Evolutionary conservation across 2,797 vertebrate genomes (phyloP).

Genomic region (Selene dorsalis): DNA sequence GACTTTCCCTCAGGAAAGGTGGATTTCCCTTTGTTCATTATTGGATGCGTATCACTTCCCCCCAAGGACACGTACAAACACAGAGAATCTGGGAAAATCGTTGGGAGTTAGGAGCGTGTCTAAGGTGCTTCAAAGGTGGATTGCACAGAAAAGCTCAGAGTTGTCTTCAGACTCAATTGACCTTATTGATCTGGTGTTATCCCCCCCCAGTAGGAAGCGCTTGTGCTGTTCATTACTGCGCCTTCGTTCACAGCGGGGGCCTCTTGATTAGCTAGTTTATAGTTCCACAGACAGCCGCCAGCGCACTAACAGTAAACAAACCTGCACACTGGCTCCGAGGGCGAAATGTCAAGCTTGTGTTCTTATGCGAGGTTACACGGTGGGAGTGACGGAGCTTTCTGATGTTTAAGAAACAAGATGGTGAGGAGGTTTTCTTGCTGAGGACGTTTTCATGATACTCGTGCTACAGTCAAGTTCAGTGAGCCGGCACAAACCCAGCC

Average conservation of each 20-base stretch:
- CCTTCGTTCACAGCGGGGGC: not conserved
- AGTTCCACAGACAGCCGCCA: not conserved
- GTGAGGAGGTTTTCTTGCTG: conserved; percentile 1
- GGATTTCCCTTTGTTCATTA: conserved; percentile 29
- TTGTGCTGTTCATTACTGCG: conserved; percentile 47
- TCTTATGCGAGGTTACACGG: not conserved
- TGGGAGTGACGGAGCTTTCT: not conserved
- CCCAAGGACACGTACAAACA: not conserved
- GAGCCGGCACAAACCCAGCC: not conserved
- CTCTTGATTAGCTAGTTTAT: conserved; percentile 34
- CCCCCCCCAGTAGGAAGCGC: conserved; percentile 27
- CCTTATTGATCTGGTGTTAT: conserved; percentile 51
- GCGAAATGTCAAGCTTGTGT: conserved; percentile 34
- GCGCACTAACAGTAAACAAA: conserved; percentile 12
- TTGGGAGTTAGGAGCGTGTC: conserved; percentile 39
- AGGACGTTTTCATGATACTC: not conserved
- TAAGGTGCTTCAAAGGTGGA: conserved; percentile 40
- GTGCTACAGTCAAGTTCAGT: not conserved
- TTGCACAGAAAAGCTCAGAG: conserved; percentile 50
- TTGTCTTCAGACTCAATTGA: conserved; percentile 43
- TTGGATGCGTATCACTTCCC: conserved; percentile 4
- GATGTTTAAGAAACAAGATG: conserved; percentile 12
- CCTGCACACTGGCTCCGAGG: not conserved
- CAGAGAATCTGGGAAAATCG: conserved; percentile 22
- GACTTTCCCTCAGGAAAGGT: not conserved